These are phyloP conservation scores for Germaria angustata DNA, from an alignment of 2,888 invertebrate genomes.

Conservation along the genomic window DNA sequence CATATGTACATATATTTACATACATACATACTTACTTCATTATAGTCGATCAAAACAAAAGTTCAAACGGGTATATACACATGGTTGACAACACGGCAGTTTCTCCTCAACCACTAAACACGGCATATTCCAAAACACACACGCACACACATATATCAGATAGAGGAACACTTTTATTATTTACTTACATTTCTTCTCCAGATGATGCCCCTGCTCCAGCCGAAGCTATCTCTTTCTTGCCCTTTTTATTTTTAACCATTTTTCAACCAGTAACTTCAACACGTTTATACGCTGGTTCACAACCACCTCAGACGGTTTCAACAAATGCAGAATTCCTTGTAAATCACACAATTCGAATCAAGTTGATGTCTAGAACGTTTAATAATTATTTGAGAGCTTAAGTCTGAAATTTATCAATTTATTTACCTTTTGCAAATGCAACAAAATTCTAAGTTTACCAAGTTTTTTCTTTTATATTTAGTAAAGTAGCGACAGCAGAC, in stretches of 20 bases:
- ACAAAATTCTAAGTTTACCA: conserved; percentile 2
- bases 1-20: background rate
- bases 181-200: conserved; percentile 87
- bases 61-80: background rate
- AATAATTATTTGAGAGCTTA: background rate
- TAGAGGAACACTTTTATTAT: conserved; percentile 77
- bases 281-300: conserved; percentile 76
- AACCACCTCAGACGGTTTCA: conserved; percentile 64
- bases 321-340: conserved; percentile 60
- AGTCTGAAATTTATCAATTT: background rate
- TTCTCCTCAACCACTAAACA: conserved; percentile 38
- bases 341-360: conserved; percentile 62
- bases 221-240: conserved; percentile 86
- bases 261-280: conserved; percentile 78
- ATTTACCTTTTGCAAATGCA: conserved; percentile 39
- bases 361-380: background rate
- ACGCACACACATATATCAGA: background rate
- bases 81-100: conserved; percentile 69
- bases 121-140: conserved; percentile 7
- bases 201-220: conserved; percentile 79
- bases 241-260: conserved; percentile 92
- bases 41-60: conserved; percentile 15
- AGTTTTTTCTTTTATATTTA: background rate
- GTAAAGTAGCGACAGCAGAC: conserved; percentile 34
- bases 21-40: conserved; percentile 1